Evolutionary conservation across 2,113 vertebrate species (phyloP), one percentile per base, ranked within the genome.

Genomic region (Plotosus lineatus): DNA sequence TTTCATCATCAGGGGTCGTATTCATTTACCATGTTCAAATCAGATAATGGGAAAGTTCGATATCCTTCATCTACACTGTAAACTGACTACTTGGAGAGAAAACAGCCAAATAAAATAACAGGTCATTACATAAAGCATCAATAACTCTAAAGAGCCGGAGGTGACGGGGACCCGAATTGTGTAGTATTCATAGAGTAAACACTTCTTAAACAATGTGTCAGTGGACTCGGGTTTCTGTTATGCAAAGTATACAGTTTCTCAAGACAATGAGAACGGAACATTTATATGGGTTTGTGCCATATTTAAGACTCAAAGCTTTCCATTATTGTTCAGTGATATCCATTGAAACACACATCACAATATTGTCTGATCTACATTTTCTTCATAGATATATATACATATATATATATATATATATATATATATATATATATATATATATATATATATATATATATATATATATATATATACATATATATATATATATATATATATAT

Each of bases 1-100:
- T 82, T 51, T 82, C 51, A 74, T 83, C 46, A 55, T 88, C 83
- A 85, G 33, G 56, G 40, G 6, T 33, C n/a, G 66, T 9, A n/a
- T 73, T 83, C 55, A 55, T 77, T 79, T 81, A 75, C 68, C 53
- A 55, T 56, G 61, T 42, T 81, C 50, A 36, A 66, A 63, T 68
- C 4, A 3, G 42, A 65, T 55, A 83, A 75, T 38, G 17, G 55
- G 58, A 40, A 68, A 42, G 51, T 55, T 40, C 19, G 26, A 8
- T 28, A 58, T 82, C 36, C 77, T 65, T 71, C 10, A 42, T 76
- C 28, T 48, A 50, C 72, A 28, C 36, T 23, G 38, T n/a, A 65
- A 80, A 33, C 46, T 65, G 56, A n/a, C 10, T 14, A 36, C n/a
- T 51, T 5, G 3, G 23, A 19, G 6, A 44, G 71, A 72, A 69